Percentiles rank a stretch among this genome's conserved stretches.
Evolutionary conservation across 2,113 vertebrate species (phyloP).

Genomic region (Copsychus sechellarum): DNA sequence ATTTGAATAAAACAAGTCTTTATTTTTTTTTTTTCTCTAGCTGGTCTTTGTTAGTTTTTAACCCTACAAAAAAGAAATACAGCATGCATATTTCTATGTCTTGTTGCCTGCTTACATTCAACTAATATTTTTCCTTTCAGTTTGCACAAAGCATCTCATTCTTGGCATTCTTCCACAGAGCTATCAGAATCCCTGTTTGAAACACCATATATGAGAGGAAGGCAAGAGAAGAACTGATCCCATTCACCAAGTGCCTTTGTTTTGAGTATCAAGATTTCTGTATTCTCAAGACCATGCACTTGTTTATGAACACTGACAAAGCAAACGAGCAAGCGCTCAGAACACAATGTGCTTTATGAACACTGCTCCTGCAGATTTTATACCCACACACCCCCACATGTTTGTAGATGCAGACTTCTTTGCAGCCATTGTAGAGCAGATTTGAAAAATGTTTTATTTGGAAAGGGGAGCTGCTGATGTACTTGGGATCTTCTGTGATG

Average conservation of each 20-base stretch:
- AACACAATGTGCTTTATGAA: neutral
- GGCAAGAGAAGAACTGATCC: neutral
- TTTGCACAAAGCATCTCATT: neutral
- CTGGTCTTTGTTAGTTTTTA: neutral
- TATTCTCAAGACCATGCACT: neutral
- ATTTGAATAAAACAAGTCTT: neutral
- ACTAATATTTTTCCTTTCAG: neutral
- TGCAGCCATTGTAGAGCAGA: neutral
- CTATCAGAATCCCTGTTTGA: neutral
- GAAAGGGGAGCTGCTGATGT: neutral
- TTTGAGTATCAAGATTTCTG: neutral
- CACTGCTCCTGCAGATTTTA: neutral
- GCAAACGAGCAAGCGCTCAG: neutral
- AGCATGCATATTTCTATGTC: neutral
- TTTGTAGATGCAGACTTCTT: neutral
- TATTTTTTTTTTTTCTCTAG: neutral
- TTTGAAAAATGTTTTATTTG: neutral
- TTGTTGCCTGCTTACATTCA: neutral
- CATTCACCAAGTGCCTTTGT: neutral
- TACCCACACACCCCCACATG: neutral
- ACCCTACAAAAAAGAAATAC: neutral
- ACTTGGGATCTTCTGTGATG: neutral
- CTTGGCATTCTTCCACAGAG: neutral
- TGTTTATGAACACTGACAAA: neutral
- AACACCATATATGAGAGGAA: neutral